Base-by-base conservation (phyloP, 2,888 invertebrate genomes). In the Crepidodera aurea region DNA sequence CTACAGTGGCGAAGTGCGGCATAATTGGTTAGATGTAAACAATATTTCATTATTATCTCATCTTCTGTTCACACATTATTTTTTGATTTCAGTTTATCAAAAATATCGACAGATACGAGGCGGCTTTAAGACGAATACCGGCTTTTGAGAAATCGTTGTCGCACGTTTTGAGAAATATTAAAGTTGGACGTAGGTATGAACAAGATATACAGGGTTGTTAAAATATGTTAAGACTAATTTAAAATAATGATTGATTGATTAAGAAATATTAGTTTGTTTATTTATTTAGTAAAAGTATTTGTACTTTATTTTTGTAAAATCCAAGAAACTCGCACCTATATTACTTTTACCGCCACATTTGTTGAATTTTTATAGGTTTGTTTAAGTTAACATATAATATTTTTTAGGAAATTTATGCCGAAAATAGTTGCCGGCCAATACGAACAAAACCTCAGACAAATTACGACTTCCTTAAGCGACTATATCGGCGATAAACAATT, bases 1-100 rank as follows among this genome's bases (percentile, higher is more conserved):
- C 0, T 95, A 92, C 77, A 95, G 93, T 69, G 95, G 94, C 32
- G 96, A 97, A 85, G 96, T 97, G 32, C 84, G 95, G 62, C 90
- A 93, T 75, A 94, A 94, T 82, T 97, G 97, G 97, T 83, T 96
- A 61, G 94, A 94, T 82, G 93, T 94, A 83, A 87, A 88, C 82
- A 57, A 58, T 66, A 53, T 55, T 37, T n/a, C 10, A 8, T 2
- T 12, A 34, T 12, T 34, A 12, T n/a, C 13, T 34, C 34, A 6
- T 34, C n/a, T 34, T 34, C 18, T 32, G 46, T 50, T 32, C 51
- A 57, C 32, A 54, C 15, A 29, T 48, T 15, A 51, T 48, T 56
- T 40, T 65, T n/a, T n/a, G n/a, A 56, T 72, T 85, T 61, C 79
- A 92, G 91, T 85, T 93, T 56, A 90, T 95, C 60, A 92, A 91